phyloP scores from a whole-genome alignment of 2,113 vertebrate genomes.

The Orcinus orca region DNA sequence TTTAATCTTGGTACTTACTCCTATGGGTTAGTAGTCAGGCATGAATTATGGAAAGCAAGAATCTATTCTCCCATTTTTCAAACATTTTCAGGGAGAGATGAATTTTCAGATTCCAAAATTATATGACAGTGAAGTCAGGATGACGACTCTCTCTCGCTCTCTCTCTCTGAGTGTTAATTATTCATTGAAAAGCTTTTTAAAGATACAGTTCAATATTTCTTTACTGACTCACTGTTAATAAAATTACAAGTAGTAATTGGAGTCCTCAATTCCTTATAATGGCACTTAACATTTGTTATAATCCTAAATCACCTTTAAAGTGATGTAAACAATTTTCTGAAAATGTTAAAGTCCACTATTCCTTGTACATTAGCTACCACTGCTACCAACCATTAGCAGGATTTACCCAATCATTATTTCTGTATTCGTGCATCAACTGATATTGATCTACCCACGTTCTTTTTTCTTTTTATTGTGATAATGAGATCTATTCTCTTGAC shows the following conservation, averaged over 20 bases:
- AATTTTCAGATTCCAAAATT: constrained; percentile 58
- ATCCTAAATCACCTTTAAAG: constrained; percentile 13
- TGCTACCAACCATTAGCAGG: not conserved
- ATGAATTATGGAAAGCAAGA: not conserved
- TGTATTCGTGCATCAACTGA: not conserved
- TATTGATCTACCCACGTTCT: not conserved
- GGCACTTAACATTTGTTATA: not conserved
- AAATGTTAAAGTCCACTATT: not conserved
- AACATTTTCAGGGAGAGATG: not conserved
- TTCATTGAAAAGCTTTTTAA: constrained; percentile 69
- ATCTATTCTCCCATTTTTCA: not conserved
- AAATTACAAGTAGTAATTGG: constrained; percentile 31
- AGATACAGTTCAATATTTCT: constrained; percentile 56
- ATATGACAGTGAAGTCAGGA: constrained; percentile 31
- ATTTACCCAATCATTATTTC: not conserved
- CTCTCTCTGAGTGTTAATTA: constrained; percentile 57
- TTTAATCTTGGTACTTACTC: not conserved
- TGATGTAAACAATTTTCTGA: not conserved
- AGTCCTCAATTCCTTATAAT: not conserved
- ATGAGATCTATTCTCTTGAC: not conserved
- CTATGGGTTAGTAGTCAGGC: not conserved
- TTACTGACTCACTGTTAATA: constrained; percentile 39
- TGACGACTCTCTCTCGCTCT: not conserved
- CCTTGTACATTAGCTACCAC: not conserved
- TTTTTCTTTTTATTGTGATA: not conserved